Evolutionary conservation across 2,797 vertebrate genomes (phyloP).

Genomic region (Sternarchorhynchus goeldii): DNA sequence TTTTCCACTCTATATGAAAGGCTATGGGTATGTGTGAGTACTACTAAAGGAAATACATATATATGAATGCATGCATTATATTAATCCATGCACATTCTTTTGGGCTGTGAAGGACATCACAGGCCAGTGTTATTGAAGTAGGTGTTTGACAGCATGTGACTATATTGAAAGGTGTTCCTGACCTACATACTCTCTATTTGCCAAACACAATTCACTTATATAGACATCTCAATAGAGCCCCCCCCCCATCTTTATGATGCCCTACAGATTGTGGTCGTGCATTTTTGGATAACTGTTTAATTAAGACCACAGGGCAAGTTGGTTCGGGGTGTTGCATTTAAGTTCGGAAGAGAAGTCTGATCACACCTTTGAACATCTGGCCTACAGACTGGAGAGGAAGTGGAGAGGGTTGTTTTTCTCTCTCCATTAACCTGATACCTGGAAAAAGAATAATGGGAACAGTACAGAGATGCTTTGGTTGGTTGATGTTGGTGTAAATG

Average conservation of each 20-base stretch:
- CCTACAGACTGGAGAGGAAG: background rate
- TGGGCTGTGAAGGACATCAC: constrained; percentile 52
- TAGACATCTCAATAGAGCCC: background rate
- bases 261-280: background rate
- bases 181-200: constrained; percentile 42
- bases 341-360: background rate
- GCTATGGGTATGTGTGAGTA: constrained; percentile 44
- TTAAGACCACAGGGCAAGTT: background rate
- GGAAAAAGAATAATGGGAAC: background rate
- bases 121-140: constrained; percentile 42
- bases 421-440: too few relatives aligned
- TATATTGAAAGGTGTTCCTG: constrained; percentile 8
- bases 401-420: too few relatives aligned
- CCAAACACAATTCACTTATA: constrained; percentile 41
- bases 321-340: background rate
- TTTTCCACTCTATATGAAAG: constrained; percentile 39
- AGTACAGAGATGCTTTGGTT: background rate
- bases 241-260: background rate
- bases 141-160: constrained; percentile 33
- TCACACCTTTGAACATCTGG: background rate
- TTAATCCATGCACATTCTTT: constrained; percentile 54
- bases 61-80: constrained; percentile 57
- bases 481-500: background rate
- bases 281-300: background rate
- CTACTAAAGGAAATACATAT: constrained; percentile 48